Base-by-base conservation (phyloP, 23 tunicate genomes). In the Clavelina lepadiformis region DNA sequence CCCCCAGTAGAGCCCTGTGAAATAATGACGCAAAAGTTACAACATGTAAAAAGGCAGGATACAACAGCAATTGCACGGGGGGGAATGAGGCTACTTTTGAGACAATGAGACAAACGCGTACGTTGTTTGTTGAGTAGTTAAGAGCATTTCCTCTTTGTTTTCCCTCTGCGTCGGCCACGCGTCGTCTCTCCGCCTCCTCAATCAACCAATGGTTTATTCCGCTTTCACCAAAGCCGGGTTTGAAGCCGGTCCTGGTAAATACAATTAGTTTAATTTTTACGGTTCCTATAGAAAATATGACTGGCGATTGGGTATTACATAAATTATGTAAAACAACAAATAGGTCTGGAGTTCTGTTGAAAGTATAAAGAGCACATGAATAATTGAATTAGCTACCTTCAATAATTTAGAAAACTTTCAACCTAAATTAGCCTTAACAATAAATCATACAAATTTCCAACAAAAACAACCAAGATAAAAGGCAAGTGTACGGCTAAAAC, bases 111-210 rank as follows among this genome's bases (percentile, higher is more conserved):
- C n/a, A n/a, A 53, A 11, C 22, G 15, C 49, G 11, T 15, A 41
- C 49, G 15, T 41, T 41, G 13, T 41, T 15, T 15, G 13, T 41
- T 11, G 49, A 41, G 72, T 66, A 66, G 3, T 66, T 57, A 23
- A 74, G 51, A 53, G 73, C 77, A 26, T 68, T 74, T 46, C 31
- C 35, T 38, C 96, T 52, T 38, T 33, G 28, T 66, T 77, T 79
- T 22, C 96, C 96, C 28, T 79, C 78, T 18, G 59, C 77, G 22
- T 87, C 86, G 15, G 96, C 96, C 21, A 71, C 35, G 22, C 96
- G 55, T 6, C 77, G 37, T 1, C 96, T 36, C 55, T 87, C 96
- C 28, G 96, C 96, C 74, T 87, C 96, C 35, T 87, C 96, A 8
- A 87, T 67, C 45, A 87, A 26, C 96, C 96, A 87, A 33, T 87